These are phyloP conservation scores for Toxotes chatareus DNA, from an alignment of 2,113 vertebrate species.

Conservation along the genomic window DNA sequence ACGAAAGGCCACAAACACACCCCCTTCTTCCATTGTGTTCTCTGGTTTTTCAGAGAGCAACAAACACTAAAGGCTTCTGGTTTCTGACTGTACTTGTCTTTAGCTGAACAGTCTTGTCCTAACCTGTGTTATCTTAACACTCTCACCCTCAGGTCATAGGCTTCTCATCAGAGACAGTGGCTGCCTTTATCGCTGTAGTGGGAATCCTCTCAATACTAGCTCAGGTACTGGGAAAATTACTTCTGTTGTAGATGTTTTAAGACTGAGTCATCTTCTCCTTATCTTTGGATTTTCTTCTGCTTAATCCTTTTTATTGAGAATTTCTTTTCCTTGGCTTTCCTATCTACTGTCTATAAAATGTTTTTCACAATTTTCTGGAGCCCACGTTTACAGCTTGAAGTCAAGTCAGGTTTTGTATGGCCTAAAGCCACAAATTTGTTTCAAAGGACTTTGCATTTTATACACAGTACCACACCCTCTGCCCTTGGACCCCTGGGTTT, in stretches of 20 bases:
- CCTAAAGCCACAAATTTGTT: too few species aligned
- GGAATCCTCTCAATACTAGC: slow-evolving; percentile 93
- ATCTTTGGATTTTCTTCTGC: not conserved
- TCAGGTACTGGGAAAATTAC: slow-evolving; percentile 83
- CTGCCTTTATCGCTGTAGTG: slow-evolving; percentile 92
- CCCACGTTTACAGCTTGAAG: too few species aligned
- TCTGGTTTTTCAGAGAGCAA: not conserved
- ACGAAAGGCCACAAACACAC: slow-evolving; percentile 19
- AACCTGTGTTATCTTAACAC: slow-evolving; percentile 22
- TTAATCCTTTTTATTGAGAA: not conserved
- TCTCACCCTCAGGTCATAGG: slow-evolving; percentile 87
- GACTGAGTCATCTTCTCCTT: not conserved
- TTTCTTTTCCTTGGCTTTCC: not conserved
- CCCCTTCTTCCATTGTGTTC: not conserved
- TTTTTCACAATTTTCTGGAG: too few species aligned
- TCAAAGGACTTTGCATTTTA: too few species aligned
- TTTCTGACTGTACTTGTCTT: not conserved
- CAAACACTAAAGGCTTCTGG: not conserved
- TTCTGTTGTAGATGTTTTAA: not conserved
- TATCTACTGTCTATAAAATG: too few species aligned
- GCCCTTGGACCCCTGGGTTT: too few species aligned
- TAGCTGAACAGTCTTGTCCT: slow-evolving; percentile 14
- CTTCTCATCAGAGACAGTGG: slow-evolving; percentile 91
- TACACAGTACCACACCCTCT: too few species aligned
- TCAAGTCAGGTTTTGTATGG: too few species aligned